Evolutionary conservation across 1,140 invertebrate species (phyloP), one percentile per base, ranked within the genome.

Genomic region (Batillaria attramentaria): DNA sequence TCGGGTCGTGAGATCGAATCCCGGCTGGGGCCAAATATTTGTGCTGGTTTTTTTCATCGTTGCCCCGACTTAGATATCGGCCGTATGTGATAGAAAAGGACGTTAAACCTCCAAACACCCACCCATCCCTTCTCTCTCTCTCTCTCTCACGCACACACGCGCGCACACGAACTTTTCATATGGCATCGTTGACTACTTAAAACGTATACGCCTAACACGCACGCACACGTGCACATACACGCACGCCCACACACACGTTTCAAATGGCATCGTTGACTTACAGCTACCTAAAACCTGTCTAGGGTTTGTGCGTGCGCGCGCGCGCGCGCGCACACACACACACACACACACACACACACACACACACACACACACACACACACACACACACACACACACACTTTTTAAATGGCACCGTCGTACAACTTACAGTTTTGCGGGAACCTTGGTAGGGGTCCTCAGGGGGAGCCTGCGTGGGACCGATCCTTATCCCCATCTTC

Each of bases 401-500:
- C n/a, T n/a, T n/a, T n/a, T n/a, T n/a, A n/a, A n/a, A n/a, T n/a
- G n/a, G n/a, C n/a, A n/a, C n/a, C n/a, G n/a, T n/a, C n/a, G n/a
- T n/a, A n/a, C n/a, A n/a, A n/a, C n/a, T 88, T 87, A 91, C 89
- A 78, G 86, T 86, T 85, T 90, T 90, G 65, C 89, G 85, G 78
- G 88, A 87, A 31, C 83, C 83, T 28, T 85, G 80, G 80, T 90
- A 91, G 3, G 91, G 89, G 85, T 91, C 90, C 16, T 78, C 73
- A 20, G 91, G 91, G 10, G 69, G 76, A 13, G 80, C 65, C 46
- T 72, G 60, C 37, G 83, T 57, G 13, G 79, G 74, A 33, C 82
- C 78, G 18, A 98, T 95, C 50, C 93, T 91, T 60, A 97, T 95
- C n/a, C 97, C 97, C 75, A 95, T 93, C 33, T 95, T 93, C 87